These are phyloP conservation scores for Peromyscus attwateri DNA, from an alignment of 2,797 vertebrate species.

Conservation along the genomic window DNA sequence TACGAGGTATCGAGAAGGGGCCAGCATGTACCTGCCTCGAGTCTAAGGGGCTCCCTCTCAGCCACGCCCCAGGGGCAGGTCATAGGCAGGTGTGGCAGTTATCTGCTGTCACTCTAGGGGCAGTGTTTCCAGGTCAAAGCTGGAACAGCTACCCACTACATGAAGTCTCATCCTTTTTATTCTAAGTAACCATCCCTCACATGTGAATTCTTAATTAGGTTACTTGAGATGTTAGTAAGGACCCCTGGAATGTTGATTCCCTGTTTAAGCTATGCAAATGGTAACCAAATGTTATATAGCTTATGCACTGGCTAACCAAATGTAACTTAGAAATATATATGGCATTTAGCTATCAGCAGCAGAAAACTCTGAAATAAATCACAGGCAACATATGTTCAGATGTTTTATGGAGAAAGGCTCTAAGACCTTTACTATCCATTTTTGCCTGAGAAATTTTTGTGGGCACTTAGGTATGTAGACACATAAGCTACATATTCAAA, in stretches of 20 bases:
- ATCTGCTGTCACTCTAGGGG: too few relatives aligned
- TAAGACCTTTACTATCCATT: neutral
- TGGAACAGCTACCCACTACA: too few relatives aligned
- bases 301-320: neutral
- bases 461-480: neutral
- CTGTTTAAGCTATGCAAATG: neutral
- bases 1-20: too few relatives aligned
- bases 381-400: neutral
- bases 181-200: neutral
- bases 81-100: too few relatives aligned
- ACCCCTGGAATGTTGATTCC: neutral
- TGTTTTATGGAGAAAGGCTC: neutral
- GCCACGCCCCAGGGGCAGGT: too few relatives aligned
- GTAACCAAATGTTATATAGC: slow-evolving; percentile 4
- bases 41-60: too few relatives aligned
- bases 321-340: neutral
- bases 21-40: too few relatives aligned
- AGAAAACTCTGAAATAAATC: neutral
- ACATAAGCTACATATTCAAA: neutral
- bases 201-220: neutral
- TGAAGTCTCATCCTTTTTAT: neutral
- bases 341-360: neutral
- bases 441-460: neutral
- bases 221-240: slow-evolving; percentile 6
- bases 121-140: too few relatives aligned